phyloP scores from a whole-genome alignment of 2,797 vertebrate genomes.

The Anguilla obscura region DNA sequence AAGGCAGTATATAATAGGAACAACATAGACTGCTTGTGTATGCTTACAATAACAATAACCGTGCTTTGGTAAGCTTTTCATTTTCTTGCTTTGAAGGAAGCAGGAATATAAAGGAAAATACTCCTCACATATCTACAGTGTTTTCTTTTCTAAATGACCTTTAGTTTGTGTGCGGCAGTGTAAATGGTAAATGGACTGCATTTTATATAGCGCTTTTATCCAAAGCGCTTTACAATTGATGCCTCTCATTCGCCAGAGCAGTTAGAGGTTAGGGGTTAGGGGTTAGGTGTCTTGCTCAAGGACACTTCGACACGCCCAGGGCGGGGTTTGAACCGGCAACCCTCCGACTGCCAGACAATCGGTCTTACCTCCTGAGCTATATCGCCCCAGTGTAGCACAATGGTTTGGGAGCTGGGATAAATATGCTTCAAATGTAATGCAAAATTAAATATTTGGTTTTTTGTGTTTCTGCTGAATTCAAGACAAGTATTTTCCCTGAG shows the following conservation, averaged over 20 bases:
- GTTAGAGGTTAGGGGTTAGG: too few relatives aligned
- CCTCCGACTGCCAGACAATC: too few relatives aligned
- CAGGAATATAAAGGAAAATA: background rate
- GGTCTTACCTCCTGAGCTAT: too few relatives aligned
- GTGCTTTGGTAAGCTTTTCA: background rate
- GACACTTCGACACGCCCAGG: too few relatives aligned
- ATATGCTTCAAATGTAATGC: background rate
- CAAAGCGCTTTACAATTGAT: too few relatives aligned
- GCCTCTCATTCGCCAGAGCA: too few relatives aligned
- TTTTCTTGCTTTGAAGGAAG: background rate
- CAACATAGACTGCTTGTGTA: background rate
- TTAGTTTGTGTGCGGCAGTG: too few relatives aligned
- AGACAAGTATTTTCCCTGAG: background rate
- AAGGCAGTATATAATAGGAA: conserved; percentile 1
- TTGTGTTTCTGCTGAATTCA: background rate
- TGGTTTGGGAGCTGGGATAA: background rate
- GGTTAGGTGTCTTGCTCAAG: too few relatives aligned
- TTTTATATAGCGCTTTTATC: too few relatives aligned
- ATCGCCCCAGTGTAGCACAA: background rate
- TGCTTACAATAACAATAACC: background rate
- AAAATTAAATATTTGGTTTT: background rate
- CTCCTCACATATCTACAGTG: background rate
- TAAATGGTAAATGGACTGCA: too few relatives aligned
- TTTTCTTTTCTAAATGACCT: background rate
- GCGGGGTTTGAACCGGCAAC: too few relatives aligned